Conservation (phyloP, 1,140 invertebrate genomes). For the Brachystomella parvula region DNA sequence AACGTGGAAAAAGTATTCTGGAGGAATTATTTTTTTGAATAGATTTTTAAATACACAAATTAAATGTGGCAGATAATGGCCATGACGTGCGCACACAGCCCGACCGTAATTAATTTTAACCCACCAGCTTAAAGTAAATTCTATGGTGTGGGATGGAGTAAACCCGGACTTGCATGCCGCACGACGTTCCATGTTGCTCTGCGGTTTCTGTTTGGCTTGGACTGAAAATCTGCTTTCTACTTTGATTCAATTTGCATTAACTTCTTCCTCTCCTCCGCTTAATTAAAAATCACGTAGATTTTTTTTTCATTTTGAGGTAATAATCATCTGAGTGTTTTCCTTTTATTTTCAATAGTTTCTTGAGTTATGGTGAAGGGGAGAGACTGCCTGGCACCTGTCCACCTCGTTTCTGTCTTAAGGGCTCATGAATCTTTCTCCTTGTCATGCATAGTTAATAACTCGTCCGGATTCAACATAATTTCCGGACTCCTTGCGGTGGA, state of each 20-base stretch:
- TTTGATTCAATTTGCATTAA: slow-evolving; percentile 27
- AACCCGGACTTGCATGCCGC: too few relatives aligned
- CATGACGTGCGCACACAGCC: too few relatives aligned
- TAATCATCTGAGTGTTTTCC: slow-evolving; percentile 9
- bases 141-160: too few relatives aligned
- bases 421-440: slow-evolving; percentile 9
- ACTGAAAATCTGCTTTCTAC: neutral
- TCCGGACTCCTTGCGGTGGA: neutral
- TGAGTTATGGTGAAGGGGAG: neutral
- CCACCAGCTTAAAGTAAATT: too few relatives aligned
- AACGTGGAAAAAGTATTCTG: too few relatives aligned
- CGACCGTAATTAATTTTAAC: too few relatives aligned
- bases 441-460: slow-evolving; percentile 22
- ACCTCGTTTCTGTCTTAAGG: neutral
- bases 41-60: too few relatives aligned
- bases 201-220: too few relatives aligned
- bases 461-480: slow-evolving; percentile 9
- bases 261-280: slow-evolving; percentile 26
- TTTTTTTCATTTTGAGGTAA: slow-evolving; percentile 19
- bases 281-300: slow-evolving; percentile 31
- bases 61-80: too few relatives aligned
- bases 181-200: too few relatives aligned
- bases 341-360: neutral
- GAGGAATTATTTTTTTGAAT: too few relatives aligned
- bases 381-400: neutral